Conservation (phyloP, 1,140 invertebrate genomes). For the Ostrea edulis region DNA sequence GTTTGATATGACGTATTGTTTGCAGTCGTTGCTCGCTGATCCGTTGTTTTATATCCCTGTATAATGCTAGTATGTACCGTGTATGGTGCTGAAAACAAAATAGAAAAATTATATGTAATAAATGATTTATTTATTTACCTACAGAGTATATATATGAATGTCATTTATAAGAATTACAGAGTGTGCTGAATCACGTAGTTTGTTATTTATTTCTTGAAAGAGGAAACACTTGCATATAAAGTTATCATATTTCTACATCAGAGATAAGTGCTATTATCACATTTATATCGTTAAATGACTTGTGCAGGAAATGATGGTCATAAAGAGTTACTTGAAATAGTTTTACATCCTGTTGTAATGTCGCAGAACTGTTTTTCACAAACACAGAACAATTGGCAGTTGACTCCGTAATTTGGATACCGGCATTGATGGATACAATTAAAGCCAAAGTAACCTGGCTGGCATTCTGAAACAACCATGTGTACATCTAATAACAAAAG, state of each 20-base stretch:
- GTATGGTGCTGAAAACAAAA: neutral
- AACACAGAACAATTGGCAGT: neutral
- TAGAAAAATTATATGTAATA: no score
- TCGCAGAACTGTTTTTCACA: neutral
- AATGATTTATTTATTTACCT: no score
- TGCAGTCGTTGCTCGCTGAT: neutral
- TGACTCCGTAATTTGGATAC: neutral
- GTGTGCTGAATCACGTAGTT: no score
- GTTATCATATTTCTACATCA: no score
- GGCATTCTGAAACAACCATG: neutral
- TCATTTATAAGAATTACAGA: no score
- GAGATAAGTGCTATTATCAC: neutral
- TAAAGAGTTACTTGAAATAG: neutral
- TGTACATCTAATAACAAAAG: no score
- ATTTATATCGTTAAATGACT: neutral
- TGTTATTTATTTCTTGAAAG: no score
- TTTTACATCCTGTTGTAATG: neutral
- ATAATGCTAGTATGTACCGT: neutral
- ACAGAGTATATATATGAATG: no score
- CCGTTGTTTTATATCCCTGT: neutral
- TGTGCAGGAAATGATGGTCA: neutral
- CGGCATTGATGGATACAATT: neutral
- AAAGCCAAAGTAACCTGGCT: neutral
- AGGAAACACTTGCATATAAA: no score
- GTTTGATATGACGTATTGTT: neutral